Evolutionary conservation across 2,888 invertebrate species (phyloP), one percentile per base, ranked within the genome.

Genomic region (Caenorhabditis afra): DNA sequence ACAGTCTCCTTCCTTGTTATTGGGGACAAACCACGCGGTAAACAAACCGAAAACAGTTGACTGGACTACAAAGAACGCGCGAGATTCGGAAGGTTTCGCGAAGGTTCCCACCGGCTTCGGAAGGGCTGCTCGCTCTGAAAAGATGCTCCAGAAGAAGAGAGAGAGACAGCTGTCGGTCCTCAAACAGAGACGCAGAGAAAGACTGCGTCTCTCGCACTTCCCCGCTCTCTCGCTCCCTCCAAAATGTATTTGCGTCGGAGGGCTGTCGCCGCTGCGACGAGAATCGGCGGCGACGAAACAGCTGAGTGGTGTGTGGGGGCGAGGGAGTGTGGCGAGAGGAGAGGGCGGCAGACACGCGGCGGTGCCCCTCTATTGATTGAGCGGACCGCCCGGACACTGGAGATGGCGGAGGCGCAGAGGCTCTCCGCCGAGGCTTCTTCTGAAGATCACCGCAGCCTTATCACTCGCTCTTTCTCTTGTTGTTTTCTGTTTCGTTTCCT

Each of bases 281-380:
- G 65, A 73, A 58, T 49, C 49, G 73, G 45, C 52, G 41, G 61
- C 52, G 53, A 61, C 74, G 74, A 75, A 75, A 75, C 74, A 75
- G 74, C 74, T 75, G 74, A 75, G 74, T 66, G 74, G 66, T 61
- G 59, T 53, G 41, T 61, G 59, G 61, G 39, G 35, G 37, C 22
- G 47, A 73, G 23, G 59, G 57, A 74, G 65, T 59, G 59, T 37
- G 18, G 50, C 37, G 22, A 44, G 37, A 41, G 35, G 8, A 18
- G 65, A 74, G 73, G 44, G 41, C 41, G 44, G 14, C 50, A 73
- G 73, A 58, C 64, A 58, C 12, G 39, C 8, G 58, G 7, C 4
- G 29, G 29, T 29, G 4, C 29, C 7, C 29, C n/a, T 35, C 44
- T 71, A 71, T 71, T 71, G 71, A 71, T 71, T 20, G 64, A 62